A percentile compares a stretch with the other conserved stretches of the same genome.
Conservation (phyloP, 2,113 vertebrate genomes). For the Trogon surrucura region DNA sequence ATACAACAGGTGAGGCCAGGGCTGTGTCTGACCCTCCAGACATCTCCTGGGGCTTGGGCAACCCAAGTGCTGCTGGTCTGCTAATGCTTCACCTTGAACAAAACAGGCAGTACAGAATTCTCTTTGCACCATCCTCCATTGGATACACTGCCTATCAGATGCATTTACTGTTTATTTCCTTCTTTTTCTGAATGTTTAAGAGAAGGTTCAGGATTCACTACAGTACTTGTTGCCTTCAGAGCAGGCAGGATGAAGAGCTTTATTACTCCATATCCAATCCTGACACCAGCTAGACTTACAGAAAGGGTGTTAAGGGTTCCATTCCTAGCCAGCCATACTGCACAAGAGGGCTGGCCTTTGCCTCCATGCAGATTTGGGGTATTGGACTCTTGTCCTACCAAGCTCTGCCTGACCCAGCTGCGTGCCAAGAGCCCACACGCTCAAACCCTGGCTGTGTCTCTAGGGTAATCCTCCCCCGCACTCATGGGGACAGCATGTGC, state of each 20-base stretch:
- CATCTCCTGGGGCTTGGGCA: not conserved
- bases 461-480: rapidly evolving
- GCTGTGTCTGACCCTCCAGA: not conserved
- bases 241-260: not conserved
- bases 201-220: not conserved
- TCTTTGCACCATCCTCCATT: not conserved
- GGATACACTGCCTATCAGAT: not conserved
- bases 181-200: not conserved
- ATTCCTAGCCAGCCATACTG: not conserved
- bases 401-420: not conserved
- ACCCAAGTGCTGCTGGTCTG: not conserved
- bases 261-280: not conserved
- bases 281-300: not conserved
- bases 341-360: not conserved
- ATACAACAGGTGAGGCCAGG: not conserved
- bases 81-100: not conserved
- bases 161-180: not conserved
- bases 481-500: not conserved
- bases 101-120: not conserved
- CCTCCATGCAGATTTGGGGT: rapidly evolving
- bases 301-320: not conserved
- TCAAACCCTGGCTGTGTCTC: not conserved
- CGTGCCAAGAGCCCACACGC: not conserved
- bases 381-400: not conserved
- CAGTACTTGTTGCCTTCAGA: not conserved